These are phyloP conservation scores for Boulengeromyrus knoepffleri DNA, from an alignment of 2,113 vertebrate genomes.

Conservation along the genomic window DNA sequence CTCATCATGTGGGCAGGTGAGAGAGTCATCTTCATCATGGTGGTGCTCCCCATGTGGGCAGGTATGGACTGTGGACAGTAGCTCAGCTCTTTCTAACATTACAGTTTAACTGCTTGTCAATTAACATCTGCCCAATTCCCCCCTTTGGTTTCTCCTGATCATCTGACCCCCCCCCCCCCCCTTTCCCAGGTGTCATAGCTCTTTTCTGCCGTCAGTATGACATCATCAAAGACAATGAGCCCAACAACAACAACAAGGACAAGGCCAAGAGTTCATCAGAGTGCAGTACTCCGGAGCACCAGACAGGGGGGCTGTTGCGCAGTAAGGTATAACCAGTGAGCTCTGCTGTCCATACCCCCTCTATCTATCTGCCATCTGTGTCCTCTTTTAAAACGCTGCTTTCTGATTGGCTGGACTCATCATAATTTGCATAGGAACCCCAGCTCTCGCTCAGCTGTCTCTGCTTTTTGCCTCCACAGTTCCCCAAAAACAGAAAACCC, in stretches of 20 bases:
- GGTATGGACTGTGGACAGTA: constrained; percentile 60
- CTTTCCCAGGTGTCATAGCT: constrained; percentile 75
- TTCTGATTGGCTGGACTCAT: background rate
- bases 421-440: background rate
- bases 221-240: constrained; percentile 92
- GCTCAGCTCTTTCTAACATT: background rate
- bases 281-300: constrained; percentile 90
- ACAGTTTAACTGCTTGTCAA: background rate
- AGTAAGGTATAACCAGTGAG: constrained; percentile 76
- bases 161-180: background rate
- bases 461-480: constrained; percentile 43
- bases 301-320: constrained; percentile 79
- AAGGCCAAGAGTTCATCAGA: constrained; percentile 88
- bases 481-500: constrained; percentile 53
- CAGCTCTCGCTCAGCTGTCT: constrained; percentile 30
- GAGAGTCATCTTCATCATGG: background rate
- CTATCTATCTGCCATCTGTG: background rate
- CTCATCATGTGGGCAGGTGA: constrained; percentile 62
- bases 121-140: background rate
- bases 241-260: constrained; percentile 91
- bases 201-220: constrained; percentile 92
- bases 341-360: background rate
- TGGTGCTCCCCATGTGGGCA: constrained; percentile 52
- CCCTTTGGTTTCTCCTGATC: background rate
- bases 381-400: background rate